Conservation (phyloP, 2,888 invertebrate genomes). For the Drosophila mercatorum region DNA sequence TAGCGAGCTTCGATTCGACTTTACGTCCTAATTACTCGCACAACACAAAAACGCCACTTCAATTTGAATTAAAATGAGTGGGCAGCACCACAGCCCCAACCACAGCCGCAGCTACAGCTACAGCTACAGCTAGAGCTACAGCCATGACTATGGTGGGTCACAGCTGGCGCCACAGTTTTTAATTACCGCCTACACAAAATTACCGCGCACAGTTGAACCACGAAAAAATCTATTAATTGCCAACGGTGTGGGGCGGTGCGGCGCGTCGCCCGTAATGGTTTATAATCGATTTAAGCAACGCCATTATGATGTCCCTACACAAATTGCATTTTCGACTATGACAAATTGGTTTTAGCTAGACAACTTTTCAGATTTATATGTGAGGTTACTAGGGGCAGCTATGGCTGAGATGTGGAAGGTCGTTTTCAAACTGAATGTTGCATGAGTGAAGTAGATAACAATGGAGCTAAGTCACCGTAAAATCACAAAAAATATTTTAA, state of each 20-base stretch:
- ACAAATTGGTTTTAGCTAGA: constrained; percentile 56
- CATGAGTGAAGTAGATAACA: too few species aligned
- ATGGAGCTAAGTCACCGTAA: not conserved
- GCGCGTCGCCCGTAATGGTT: constrained; percentile 58
- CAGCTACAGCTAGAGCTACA: not conserved
- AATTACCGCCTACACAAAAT: constrained; percentile 76
- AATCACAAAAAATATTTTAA: not conserved
- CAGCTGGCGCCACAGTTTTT: constrained; percentile 76
- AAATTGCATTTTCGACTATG: constrained; percentile 61
- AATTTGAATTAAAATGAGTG: constrained; percentile 77
- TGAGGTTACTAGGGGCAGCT: too few species aligned
- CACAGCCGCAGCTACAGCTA: not conserved
- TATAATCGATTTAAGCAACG: constrained; percentile 72
- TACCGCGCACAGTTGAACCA: constrained; percentile 48
- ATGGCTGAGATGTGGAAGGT: not conserved
- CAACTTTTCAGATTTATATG: constrained; percentile 4
- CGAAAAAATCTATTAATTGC: constrained; percentile 68
- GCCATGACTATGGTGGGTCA: constrained; percentile 43
- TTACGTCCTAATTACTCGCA: constrained; percentile 75
- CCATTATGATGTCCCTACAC: constrained; percentile 51
- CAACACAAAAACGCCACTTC: constrained; percentile 75
- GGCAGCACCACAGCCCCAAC: constrained; percentile 7
- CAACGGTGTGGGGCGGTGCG: constrained; percentile 32
- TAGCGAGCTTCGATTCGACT: constrained; percentile 69
- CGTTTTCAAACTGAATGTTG: not conserved